Conservation (phyloP, 2,888 invertebrate species). For the Leptura quadrifasciata region DNA sequence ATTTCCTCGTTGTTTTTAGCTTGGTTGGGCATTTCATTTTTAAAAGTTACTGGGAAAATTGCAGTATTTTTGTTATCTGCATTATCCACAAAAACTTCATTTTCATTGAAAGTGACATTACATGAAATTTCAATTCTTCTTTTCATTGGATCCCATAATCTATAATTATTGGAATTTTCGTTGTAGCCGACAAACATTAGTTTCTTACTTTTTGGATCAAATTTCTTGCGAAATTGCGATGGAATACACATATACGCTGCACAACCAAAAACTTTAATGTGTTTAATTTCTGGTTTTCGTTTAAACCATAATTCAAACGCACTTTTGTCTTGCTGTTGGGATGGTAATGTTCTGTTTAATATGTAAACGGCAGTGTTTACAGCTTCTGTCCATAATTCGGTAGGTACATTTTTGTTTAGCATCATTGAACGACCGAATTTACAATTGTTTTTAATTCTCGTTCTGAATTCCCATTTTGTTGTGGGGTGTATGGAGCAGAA, state of each 20-base stretch:
- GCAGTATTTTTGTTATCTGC: background rate
- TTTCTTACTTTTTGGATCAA: constrained; percentile 36
- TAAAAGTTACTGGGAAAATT: background rate
- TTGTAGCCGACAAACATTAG: constrained; percentile 42
- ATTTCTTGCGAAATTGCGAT: constrained; percentile 20
- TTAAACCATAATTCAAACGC: constrained; percentile 32
- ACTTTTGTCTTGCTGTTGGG: no score
- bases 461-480: no score
- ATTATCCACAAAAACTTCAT: background rate
- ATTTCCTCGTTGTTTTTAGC: background rate
- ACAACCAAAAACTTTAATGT: constrained; percentile 38
- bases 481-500: no score
- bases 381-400: no score
- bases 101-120: constrained; percentile 31
- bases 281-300: constrained; percentile 16
- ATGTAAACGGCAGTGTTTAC: no score
- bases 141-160: constrained; percentile 11
- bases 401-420: no score
- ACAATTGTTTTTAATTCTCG: no score
- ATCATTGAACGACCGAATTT: no score
- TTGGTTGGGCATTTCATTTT: background rate
- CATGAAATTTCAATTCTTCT: constrained; percentile 31
- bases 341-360: no score
- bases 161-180: constrained; percentile 23
- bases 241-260: constrained; percentile 36